Percentiles rank a stretch among this genome's conserved stretches.
phyloP scores from a whole-genome alignment of 2,113 vertebrate species.

The Oreochromis tanganicae region DNA sequence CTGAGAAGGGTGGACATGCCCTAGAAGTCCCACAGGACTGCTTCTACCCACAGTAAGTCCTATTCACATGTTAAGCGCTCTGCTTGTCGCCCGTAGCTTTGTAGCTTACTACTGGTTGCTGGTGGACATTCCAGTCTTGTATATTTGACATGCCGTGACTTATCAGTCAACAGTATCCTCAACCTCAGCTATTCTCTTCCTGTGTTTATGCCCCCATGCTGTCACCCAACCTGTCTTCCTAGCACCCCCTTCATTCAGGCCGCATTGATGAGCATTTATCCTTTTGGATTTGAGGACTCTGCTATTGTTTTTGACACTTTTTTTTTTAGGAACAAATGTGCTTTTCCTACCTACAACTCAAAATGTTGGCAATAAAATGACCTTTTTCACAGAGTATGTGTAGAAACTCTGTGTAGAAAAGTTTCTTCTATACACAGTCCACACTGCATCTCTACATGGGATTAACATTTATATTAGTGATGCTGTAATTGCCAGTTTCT shows the following conservation, averaged over 20 bases:
- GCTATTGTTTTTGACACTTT: neutral
- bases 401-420: neutral
- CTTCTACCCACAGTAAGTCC: neutral
- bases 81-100: neutral
- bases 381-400: neutral
- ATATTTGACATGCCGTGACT: neutral
- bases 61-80: neutral
- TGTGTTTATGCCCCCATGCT: neutral
- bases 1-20: neutral
- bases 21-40: neutral
- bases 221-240: neutral
- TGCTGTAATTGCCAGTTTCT: neutral
- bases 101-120: neutral
- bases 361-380: neutral
- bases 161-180: neutral
- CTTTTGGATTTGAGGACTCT: neutral
- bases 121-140: neutral
- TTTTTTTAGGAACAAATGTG: neutral
- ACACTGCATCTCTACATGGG: neutral
- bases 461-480: neutral
- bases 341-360: neutral
- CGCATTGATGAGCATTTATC: neutral
- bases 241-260: neutral
- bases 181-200: neutral
- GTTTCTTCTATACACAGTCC: neutral